These are phyloP conservation scores for Grantiella picta DNA, from an alignment of 2,113 vertebrate species.

Conservation along the genomic window DNA sequence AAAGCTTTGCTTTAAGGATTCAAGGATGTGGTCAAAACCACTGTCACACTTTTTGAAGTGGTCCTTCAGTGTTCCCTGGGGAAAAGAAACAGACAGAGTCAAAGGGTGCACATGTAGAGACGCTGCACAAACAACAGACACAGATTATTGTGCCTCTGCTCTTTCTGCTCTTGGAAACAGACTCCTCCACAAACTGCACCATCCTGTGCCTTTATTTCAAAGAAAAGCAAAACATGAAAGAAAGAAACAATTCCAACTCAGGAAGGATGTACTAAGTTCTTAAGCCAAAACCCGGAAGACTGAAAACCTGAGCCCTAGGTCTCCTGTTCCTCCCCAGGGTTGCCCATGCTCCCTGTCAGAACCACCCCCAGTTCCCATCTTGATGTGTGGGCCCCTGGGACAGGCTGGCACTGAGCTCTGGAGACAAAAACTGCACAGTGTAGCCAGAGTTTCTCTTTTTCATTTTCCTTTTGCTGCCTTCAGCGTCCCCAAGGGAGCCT, in stretches of 20 bases:
- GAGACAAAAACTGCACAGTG: background rate
- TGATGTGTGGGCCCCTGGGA: background rate
- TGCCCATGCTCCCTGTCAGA: rapidly evolving
- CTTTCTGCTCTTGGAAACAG: background rate
- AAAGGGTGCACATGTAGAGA: background rate
- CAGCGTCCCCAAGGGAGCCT: background rate
- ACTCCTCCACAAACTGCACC: background rate
- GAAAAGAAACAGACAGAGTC: background rate
- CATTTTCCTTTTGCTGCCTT: background rate
- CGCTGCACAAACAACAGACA: background rate
- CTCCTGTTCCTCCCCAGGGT: background rate
- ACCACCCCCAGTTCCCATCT: background rate
- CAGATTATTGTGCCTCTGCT: background rate
- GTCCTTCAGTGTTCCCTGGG: conserved; percentile 29
- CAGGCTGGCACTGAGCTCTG: background rate
- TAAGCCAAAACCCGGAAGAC: background rate
- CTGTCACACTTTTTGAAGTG: conserved; percentile 48
- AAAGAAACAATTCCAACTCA: background rate
- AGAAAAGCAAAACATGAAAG: conserved; percentile 1
- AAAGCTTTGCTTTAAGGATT: conserved; percentile 40
- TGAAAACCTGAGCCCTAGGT: background rate
- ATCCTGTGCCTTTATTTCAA: conserved; percentile 28
- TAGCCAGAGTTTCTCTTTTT: background rate
- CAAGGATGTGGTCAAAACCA: conserved; percentile 18
- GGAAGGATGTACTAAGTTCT: background rate